Base-by-base conservation (phyloP, 2,797 vertebrate genomes). In the Centroberyx gerrardi region DNA sequence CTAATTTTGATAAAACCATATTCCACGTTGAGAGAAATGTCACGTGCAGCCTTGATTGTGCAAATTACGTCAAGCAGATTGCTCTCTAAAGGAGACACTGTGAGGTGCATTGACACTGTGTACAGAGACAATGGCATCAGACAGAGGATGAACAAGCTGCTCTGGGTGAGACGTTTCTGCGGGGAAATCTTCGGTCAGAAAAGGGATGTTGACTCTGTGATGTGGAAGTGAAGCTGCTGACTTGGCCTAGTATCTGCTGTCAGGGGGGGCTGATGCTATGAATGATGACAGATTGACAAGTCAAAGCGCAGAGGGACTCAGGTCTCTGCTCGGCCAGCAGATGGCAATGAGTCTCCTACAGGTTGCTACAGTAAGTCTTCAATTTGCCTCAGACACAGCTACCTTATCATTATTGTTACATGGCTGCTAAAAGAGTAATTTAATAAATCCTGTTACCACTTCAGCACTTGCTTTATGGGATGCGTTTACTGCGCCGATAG, bases 311-410 rank as follows among this genome's bases (percentile, higher is more conserved):
- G 62, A 22, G 27, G 58, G 70, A 61, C 78, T 78, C 38, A 68
- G 51, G 52, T 68, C 60, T 87, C 63, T 9, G 66, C 76, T 71
- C 28, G 74, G 72, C 88, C 91, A 93, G 90, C 75, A 93, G 89
- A 90, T 91, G 91, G 91, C 90, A 91, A 85, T 86, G 82, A 85
- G 76, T 82, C 77, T 82, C 84, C 69, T 77, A 53, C 73, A 87
- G 81, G 82, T 56, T 62, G 54, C 10, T 52, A n/a, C 55, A 64
- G 33, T 33, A 33, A 66, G 52, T 18, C 48, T 22, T 74, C 28
- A 62, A 46, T n/a, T 72, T 55, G 38, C n/a, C 58, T 51, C 3
- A 33, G 8, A 68, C 27, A 53, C n/a, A 36, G 55, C 2, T 9
- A 58, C 17, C 48, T 15, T 17, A 3, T 62, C 48, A 59, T 49